Conservation (phyloP, 2,888 invertebrate species). For the Tachina lurida region DNA sequence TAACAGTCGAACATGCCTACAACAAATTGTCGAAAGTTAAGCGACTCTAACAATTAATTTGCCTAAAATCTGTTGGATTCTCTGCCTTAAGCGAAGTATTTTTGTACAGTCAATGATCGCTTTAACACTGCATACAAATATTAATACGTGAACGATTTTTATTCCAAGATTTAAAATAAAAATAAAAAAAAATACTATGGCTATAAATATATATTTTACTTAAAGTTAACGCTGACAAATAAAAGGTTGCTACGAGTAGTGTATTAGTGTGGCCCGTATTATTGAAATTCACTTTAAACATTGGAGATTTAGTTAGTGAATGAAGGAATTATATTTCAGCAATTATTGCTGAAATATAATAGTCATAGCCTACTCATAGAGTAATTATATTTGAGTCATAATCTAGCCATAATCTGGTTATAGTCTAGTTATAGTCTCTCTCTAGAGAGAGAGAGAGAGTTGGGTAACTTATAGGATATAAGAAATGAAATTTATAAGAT, state of each 20-base stretch:
- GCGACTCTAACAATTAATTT: background rate
- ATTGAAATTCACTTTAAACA: background rate
- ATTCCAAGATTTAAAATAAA: constrained; percentile 6
- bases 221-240: background rate
- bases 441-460: too few relatives aligned
- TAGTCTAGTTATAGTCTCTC: background rate
- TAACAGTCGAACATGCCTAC: background rate
- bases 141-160: constrained; percentile 45
- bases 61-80: background rate
- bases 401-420: background rate
- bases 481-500: too few relatives aligned
- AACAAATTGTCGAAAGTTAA: background rate
- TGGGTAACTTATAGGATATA: too few relatives aligned
- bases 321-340: too few relatives aligned
- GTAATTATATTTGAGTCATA: too few relatives aligned
- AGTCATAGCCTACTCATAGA: background rate
- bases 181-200: constrained; percentile 13
- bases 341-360: background rate
- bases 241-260: background rate
- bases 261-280: too few relatives aligned
- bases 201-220: background rate
- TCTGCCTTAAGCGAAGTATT: background rate
- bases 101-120: background rate
- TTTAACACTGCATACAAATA: constrained; percentile 22
- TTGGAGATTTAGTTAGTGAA: background rate